Evolutionary conservation across 37 sponge, comb jelly and placozoan genomes (phyloP).

Genomic region (Eunapius fragilis): DNA sequence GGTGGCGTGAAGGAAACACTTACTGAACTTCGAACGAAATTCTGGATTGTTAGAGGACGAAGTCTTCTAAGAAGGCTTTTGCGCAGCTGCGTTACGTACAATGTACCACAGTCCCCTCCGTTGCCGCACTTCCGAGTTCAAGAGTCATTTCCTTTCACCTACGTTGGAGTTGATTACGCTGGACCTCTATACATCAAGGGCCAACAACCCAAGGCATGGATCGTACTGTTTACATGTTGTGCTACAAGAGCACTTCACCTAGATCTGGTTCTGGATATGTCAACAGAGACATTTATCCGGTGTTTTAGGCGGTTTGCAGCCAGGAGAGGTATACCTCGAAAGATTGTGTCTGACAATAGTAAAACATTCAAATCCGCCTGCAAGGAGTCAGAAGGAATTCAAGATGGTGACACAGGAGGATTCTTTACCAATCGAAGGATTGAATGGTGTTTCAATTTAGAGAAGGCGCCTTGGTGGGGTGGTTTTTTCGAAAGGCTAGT

Average conservation of each 20-base stretch:
- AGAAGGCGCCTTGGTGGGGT: conserved; percentile 64
- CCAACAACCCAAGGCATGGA: too few species aligned
- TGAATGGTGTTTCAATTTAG: too few species aligned
- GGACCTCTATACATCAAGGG: background rate
- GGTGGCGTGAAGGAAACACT: conserved; percentile 35
- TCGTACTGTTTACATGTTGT: conserved; percentile 33
- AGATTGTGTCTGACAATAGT: conserved; percentile 35
- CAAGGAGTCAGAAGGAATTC: conserved; percentile 13
- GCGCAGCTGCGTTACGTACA: background rate
- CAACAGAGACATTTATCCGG: conserved; percentile 33
- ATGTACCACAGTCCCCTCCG: too few species aligned
- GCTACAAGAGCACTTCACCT: conserved; percentile 39
- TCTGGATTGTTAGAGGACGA: background rate
- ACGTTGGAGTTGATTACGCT: conserved; percentile 19
- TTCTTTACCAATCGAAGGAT: conserved; percentile 2
- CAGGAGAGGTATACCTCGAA: conserved; percentile 48
- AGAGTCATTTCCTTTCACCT: conserved; percentile 26
- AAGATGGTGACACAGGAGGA: conserved; percentile 20
- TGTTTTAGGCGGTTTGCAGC: conserved; percentile 51
- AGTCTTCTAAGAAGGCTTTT: conserved; percentile 22
- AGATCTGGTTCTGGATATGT: conserved; percentile 19
- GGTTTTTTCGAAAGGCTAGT: conserved; percentile 56
- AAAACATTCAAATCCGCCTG: conserved; percentile 47
- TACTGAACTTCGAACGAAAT: conserved; percentile 17
- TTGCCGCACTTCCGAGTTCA: conserved; percentile 17